These are phyloP conservation scores for Xiphophorus maculatus DNA, from an alignment of 2,113 vertebrate species.

Conservation along the genomic window DNA sequence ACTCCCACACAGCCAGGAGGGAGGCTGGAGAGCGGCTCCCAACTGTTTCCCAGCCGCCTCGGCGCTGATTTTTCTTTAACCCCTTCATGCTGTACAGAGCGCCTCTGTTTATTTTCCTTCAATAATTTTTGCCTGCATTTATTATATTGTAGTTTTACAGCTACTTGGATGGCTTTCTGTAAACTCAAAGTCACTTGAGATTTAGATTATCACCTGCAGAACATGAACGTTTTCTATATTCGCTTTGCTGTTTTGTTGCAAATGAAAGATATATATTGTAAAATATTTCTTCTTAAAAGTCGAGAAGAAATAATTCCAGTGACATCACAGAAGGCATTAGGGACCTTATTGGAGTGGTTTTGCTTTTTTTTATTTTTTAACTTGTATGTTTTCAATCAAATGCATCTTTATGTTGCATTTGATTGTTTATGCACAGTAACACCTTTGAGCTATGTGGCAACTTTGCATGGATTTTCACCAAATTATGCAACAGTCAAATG, in stretches of 20 bases:
- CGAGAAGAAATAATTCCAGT: neutral
- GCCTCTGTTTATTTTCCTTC: neutral
- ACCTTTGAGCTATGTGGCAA: no score
- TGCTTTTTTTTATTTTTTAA: no score
- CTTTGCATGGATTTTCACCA: no score
- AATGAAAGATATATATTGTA: neutral
- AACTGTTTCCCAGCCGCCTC: conserved; percentile 22
- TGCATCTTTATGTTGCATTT: no score
- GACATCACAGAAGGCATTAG: neutral
- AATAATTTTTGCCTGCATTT: neutral
- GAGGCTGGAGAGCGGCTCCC: conserved; percentile 38
- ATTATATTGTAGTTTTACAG: neutral
- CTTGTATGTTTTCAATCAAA: no score
- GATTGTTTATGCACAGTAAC: no score
- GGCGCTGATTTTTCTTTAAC: neutral
- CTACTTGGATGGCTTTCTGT: neutral
- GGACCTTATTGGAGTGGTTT: no score
- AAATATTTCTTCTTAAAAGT: neutral
- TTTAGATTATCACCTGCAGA: neutral
- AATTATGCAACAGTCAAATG: no score
- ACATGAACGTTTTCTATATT: neutral
- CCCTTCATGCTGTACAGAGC: neutral
- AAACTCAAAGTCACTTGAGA: neutral
- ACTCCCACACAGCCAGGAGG: conserved; percentile 29
- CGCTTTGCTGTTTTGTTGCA: neutral